phyloP scores from a whole-genome alignment of 2,888 invertebrate genomes.

The Dicroscelio sp. region DNA sequence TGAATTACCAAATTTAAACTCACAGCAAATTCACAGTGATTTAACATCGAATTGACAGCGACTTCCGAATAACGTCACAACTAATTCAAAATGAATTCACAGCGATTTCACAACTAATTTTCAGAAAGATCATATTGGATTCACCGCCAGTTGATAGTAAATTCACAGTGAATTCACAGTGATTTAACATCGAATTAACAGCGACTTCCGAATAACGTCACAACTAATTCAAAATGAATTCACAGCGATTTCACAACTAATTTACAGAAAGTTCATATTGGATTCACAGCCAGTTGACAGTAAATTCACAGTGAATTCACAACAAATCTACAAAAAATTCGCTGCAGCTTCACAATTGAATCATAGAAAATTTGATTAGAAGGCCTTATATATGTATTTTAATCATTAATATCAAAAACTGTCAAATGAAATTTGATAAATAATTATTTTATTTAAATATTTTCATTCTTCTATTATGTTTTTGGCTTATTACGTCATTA shows the following conservation, averaged over 20 bases:
- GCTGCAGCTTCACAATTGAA: too few species aligned
- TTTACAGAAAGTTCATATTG: not conserved
- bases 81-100: not conserved
- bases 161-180: not conserved
- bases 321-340: too few species aligned
- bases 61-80: not conserved
- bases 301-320: not conserved
- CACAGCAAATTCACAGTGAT: not conserved
- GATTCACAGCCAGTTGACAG: not conserved
- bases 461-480: too few species aligned
- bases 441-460: too few species aligned
- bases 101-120: not conserved
- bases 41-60: not conserved
- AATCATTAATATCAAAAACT: too few species aligned
- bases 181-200: not conserved
- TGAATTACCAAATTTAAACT: not conserved
- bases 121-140: not conserved
- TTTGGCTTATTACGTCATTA: too few species aligned
- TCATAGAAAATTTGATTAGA: too few species aligned
- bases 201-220: not conserved
- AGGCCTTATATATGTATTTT: too few species aligned
- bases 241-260: not conserved
- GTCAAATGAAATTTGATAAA: too few species aligned
- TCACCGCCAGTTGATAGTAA: not conserved
- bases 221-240: not conserved